These are phyloP conservation scores for Spheniscus humboldti DNA, from an alignment of 2,797 vertebrate species.

Conservation along the genomic window DNA sequence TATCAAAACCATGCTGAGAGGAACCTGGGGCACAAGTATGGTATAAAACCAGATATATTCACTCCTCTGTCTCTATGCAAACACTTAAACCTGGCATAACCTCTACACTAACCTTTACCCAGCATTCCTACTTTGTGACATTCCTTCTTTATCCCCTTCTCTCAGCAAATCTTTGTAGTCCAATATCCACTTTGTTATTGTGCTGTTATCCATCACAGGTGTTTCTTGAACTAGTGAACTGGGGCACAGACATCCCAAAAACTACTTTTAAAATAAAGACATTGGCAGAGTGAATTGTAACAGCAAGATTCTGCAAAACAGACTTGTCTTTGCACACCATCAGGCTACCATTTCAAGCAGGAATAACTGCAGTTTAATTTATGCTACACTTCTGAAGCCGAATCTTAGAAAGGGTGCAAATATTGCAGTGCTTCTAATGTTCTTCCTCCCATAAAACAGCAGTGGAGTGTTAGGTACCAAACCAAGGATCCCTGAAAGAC, in stretches of 20 bases:
- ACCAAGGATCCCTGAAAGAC: background rate
- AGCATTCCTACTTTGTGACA: background rate
- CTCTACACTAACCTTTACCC: background rate
- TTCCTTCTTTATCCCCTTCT: constrained; percentile 21
- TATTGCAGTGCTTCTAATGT: background rate
- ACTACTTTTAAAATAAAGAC: background rate
- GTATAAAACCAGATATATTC: background rate
- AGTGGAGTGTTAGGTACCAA: background rate
- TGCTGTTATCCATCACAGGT: background rate
- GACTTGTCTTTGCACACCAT: background rate
- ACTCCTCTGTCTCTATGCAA: background rate
- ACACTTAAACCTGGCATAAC: background rate
- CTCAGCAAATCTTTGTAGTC: background rate
- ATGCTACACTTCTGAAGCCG: background rate
- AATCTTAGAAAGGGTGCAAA: background rate
- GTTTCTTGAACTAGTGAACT: background rate
- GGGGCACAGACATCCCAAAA: background rate
- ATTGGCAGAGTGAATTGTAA: background rate
- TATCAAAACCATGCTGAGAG: background rate
- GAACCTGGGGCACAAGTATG: background rate
- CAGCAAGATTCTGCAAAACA: background rate
- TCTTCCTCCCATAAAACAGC: background rate
- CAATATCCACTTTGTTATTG: background rate
- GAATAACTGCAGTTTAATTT: background rate
- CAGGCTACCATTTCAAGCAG: background rate